These are phyloP conservation scores for Idaea dimidiata DNA, from an alignment of 2,888 invertebrate species.

Conservation along the genomic window DNA sequence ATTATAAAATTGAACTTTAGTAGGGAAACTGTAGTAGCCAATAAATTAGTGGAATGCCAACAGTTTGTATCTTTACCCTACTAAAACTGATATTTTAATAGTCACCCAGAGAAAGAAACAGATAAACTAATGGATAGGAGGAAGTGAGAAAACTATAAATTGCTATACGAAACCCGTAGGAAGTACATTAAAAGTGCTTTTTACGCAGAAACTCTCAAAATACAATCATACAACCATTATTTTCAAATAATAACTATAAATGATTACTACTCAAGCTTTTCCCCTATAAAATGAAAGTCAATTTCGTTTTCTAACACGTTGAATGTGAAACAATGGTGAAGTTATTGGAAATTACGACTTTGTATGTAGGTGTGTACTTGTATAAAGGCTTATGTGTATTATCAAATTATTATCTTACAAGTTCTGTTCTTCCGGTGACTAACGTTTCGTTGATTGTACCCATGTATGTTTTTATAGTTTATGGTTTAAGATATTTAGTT, in stretches of 20 bases:
- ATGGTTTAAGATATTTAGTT: neutral
- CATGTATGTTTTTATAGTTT: neutral
- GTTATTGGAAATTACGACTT: slow-evolving; percentile 19
- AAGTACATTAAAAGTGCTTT: neutral
- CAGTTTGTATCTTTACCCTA: too few relatives aligned
- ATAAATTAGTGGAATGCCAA: too few relatives aligned
- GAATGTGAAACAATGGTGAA: slow-evolving; percentile 22
- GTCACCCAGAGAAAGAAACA: too few relatives aligned
- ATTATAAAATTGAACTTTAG: too few relatives aligned
- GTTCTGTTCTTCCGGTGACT: neutral
- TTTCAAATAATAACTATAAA: neutral
- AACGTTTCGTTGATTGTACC: neutral
- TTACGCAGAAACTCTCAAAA: neutral
- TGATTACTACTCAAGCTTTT: slow-evolving; percentile 12
- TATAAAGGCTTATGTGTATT: slow-evolving; percentile 11
- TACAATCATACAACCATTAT: neutral
- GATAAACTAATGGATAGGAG: too few relatives aligned
- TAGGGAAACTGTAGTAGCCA: too few relatives aligned
- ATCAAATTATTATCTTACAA: slow-evolving; percentile 13
- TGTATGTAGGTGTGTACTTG: neutral
- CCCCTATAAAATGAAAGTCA: slow-evolving; percentile 27
- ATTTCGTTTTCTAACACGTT: slow-evolving; percentile 18
- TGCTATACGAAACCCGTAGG: neutral
- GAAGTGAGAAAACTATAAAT: too few relatives aligned
- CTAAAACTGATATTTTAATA: too few relatives aligned